These are phyloP conservation scores for Ploceus nigricollis DNA, from an alignment of 2,113 vertebrate genomes.

Conservation along the genomic window DNA sequence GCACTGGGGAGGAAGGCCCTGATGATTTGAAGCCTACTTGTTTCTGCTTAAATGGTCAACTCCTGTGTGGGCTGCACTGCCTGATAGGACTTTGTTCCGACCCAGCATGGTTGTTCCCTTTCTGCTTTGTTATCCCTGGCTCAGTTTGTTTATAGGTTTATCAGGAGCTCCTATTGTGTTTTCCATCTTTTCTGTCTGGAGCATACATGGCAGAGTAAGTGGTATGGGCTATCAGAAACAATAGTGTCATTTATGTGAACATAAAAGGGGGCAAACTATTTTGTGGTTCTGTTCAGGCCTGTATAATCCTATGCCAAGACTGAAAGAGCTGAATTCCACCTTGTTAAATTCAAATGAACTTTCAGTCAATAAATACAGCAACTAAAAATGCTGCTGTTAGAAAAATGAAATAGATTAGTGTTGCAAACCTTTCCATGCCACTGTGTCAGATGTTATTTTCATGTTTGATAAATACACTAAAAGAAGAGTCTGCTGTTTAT, in stretches of 20 bases:
- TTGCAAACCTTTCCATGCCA: not conserved
- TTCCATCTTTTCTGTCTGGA: not conserved
- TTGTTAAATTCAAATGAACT: not conserved
- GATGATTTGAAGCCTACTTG: not conserved
- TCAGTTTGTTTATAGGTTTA: not conserved
- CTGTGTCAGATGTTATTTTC: not conserved
- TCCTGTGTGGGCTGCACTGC: not conserved
- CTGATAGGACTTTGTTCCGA: not conserved
- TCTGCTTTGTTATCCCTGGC: not conserved
- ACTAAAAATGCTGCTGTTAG: not conserved
- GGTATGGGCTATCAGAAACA: not conserved
- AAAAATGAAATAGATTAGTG: not conserved
- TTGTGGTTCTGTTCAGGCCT: not conserved
- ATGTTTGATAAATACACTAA: not conserved
- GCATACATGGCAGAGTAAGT: not conserved
- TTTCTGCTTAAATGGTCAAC: not conserved
- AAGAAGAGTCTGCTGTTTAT: not conserved
- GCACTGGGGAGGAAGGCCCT: fast-evolving
- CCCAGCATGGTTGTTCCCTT: not conserved
- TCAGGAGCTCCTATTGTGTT: not conserved
- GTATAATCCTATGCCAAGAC: not conserved
- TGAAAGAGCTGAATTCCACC: not conserved
- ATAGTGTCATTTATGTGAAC: not conserved
- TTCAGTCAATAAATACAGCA: not conserved
- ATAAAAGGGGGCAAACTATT: not conserved